A percentile compares a stretch with the other conserved stretches of the same genome.
Evolutionary conservation across 2,113 vertebrate genomes (phyloP).

Genomic region (Speoplatyrhinus poulsoni): DNA sequence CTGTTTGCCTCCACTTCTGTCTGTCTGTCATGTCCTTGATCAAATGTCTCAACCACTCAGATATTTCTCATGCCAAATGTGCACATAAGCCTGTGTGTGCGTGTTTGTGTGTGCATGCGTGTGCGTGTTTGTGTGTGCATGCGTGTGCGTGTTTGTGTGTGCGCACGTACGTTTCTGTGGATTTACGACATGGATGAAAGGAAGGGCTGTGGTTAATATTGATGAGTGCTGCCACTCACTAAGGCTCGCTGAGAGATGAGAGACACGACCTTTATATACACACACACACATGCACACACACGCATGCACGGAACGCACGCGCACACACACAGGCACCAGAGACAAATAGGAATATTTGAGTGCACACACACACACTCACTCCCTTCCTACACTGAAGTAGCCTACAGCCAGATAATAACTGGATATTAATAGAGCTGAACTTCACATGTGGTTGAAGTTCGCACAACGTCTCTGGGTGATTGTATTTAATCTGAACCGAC

Average conservation of each 20-base stretch:
- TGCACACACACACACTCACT: background rate
- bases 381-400: too few relatives aligned
- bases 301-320: background rate
- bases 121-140: too few relatives aligned
- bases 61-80: background rate
- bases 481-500: background rate
- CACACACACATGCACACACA: background rate
- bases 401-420: too few relatives aligned
- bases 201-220: conserved; percentile 75
- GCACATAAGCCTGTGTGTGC: background rate
- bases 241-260: conserved; percentile 66
- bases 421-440: too few relatives aligned
- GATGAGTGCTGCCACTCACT: conserved; percentile 72
- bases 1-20: background rate
- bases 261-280: conserved; percentile 66
- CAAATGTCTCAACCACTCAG: background rate
- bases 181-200: conserved; percentile 71
- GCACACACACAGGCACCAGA: background rate
- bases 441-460: too few relatives aligned
- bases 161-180: conserved; percentile 50
- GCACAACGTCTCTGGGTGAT: too few relatives aligned
- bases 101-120: background rate
- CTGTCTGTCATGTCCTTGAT: background rate
- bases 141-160: conserved; percentile 20
- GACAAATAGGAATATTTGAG: too few relatives aligned